Conservation (phyloP, 2,797 vertebrate species). For the Chaetophractus vellerosus region DNA sequence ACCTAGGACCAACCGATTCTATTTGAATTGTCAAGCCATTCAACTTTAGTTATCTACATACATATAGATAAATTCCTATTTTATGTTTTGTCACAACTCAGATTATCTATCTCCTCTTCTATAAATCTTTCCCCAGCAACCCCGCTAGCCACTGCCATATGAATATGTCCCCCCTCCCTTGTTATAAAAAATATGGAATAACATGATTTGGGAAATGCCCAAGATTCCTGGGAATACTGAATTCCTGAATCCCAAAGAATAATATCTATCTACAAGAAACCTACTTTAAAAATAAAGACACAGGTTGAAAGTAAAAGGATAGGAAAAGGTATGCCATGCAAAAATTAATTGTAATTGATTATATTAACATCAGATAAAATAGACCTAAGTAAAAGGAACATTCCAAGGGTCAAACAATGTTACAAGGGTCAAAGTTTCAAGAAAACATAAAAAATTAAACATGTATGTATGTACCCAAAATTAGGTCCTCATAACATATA, state of each 20-base stretch:
- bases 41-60: not conserved
- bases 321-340: not conserved
- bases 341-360: not conserved
- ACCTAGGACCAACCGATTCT: not conserved
- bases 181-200: no score
- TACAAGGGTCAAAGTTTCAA: not conserved
- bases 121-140: not conserved
- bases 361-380: not conserved
- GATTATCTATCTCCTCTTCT: not conserved
- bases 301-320: not conserved
- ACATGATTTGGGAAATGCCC: not conserved
- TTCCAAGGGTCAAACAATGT: not conserved
- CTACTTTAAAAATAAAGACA: constrained; percentile 19
- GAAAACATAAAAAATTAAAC: not conserved
- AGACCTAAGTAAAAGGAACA: not conserved
- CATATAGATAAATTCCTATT: not conserved
- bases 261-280: constrained; percentile 18
- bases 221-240: not conserved
- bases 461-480: not conserved
- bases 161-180: not conserved
- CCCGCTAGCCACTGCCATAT: rapidly evolving
- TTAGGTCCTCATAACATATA: not conserved
- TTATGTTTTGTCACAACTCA: not conserved
- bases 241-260: constrained; percentile 5
- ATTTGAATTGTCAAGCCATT: not conserved